Conservation (phyloP, 2,797 vertebrate genomes). For the Coluber constrictor region DNA sequence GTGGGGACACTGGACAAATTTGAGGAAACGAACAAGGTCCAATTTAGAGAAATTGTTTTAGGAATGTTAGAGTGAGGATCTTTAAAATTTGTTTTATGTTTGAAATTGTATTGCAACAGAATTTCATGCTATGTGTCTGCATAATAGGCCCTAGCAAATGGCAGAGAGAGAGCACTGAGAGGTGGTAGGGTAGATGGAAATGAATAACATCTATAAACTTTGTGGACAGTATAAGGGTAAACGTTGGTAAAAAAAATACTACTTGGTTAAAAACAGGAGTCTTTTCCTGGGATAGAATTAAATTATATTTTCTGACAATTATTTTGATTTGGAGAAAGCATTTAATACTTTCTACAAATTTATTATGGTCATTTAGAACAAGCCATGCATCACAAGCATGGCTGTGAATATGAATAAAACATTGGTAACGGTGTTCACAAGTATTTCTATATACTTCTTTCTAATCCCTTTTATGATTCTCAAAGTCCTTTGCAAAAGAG, state of each 20-base stretch:
- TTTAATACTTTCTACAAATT: not conserved
- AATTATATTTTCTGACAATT: not conserved
- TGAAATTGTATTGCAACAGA: not conserved
- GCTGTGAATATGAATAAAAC: not conserved
- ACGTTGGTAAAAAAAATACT: not conserved
- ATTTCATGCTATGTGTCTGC: not conserved
- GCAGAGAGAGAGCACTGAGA: not conserved
- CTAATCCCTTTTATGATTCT: not conserved
- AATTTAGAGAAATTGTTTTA: not conserved
- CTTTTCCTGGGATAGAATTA: not conserved
- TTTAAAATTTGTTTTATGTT: not conserved
- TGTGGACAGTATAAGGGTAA: not conserved
- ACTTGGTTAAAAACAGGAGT: not conserved
- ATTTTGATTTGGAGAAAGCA: not conserved
- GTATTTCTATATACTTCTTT: not conserved
- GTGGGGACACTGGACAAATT: not conserved
- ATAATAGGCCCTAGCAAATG: not conserved
- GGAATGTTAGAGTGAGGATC: not conserved
- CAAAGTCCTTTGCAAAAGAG: not conserved
- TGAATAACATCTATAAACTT: not conserved
- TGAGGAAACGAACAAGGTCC: not conserved
- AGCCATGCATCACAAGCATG: not conserved
- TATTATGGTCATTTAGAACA: not conserved
- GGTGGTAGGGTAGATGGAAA: not conserved
- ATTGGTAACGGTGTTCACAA: not conserved